phyloP scores from a whole-genome alignment of 2,888 invertebrate species.

The Sarcophaga rosellei region DNA sequence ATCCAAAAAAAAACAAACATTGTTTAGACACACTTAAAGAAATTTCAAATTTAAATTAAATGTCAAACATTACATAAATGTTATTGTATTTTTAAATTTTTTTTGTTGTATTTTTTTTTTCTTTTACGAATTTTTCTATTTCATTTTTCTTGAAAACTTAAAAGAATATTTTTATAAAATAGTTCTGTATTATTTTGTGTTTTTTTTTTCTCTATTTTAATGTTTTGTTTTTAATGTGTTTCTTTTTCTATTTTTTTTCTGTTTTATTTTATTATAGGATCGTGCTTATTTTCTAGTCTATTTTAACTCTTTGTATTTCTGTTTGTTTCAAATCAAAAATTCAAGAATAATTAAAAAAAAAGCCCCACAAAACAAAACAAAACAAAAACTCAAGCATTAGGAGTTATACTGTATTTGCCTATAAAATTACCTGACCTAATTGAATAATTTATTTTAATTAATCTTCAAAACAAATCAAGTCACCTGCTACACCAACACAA shows the following conservation, averaged over 20 bases:
- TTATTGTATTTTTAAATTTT: background rate
- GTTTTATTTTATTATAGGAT: constrained; percentile 35
- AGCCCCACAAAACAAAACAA: constrained; percentile 14
- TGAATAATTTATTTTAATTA: constrained; percentile 33
- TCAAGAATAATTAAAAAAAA: constrained; percentile 21
- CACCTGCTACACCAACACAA: constrained; percentile 19
- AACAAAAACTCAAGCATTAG: constrained; percentile 36
- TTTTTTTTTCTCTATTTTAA: background rate
- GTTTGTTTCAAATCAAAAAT: constrained; percentile 47
- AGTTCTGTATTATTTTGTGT: background rate
- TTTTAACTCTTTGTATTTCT: constrained; percentile 37
- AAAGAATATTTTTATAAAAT: constrained; percentile 17
- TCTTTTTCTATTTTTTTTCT: constrained; percentile 45
- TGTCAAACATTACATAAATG: constrained; percentile 53
- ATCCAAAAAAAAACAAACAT: constrained; percentile 48
- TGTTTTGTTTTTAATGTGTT: constrained; percentile 42
- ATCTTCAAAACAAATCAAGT: background rate
- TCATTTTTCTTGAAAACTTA: no score
- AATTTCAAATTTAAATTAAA: constrained; percentile 10
- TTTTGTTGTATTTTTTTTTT: background rate
- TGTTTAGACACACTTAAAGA: constrained; percentile 32
- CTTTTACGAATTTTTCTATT: no score
- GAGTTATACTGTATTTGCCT: background rate
- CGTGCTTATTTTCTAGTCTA: constrained; percentile 50
- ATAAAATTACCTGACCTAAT: constrained; percentile 24